These are phyloP conservation scores for Cryptotis parvus DNA, from an alignment of 2,113 vertebrate species.

Conservation along the genomic window DNA sequence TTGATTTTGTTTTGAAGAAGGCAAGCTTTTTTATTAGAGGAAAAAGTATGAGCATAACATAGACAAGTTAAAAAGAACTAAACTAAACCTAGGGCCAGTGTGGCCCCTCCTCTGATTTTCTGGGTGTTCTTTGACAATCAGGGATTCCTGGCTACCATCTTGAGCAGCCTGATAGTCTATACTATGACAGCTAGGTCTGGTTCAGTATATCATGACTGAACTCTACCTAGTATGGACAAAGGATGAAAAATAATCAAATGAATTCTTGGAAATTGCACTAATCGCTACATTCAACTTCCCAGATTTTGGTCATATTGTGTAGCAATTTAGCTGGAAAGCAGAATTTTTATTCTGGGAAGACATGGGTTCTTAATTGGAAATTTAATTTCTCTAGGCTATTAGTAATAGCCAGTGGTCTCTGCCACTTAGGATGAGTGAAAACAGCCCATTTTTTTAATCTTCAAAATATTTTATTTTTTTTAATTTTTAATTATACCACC, in stretches of 20 bases:
- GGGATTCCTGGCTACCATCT: background rate
- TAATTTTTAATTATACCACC: no score
- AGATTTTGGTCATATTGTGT: background rate
- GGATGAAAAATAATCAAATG: background rate
- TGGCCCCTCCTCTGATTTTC: background rate
- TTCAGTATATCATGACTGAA: slow-evolving; percentile 1
- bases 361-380: background rate
- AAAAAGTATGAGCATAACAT: slow-evolving; percentile 21
- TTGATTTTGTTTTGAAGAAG: background rate
- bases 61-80: slow-evolving; percentile 22
- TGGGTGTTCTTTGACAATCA: background rate
- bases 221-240: background rate
- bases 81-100: background rate
- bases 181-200: background rate
- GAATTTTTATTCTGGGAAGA: background rate
- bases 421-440: background rate
- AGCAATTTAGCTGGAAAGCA: background rate
- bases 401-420: background rate
- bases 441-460: no score
- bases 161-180: background rate
- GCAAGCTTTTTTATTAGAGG: slow-evolving; percentile 7
- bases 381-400: background rate
- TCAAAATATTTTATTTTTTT: no score
- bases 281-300: slow-evolving; percentile 2
- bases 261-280: background rate